Evolutionary conservation across 2,797 vertebrate genomes (phyloP), one percentile per base, ranked within the genome.

Genomic region (Benthosema pterotum): DNA sequence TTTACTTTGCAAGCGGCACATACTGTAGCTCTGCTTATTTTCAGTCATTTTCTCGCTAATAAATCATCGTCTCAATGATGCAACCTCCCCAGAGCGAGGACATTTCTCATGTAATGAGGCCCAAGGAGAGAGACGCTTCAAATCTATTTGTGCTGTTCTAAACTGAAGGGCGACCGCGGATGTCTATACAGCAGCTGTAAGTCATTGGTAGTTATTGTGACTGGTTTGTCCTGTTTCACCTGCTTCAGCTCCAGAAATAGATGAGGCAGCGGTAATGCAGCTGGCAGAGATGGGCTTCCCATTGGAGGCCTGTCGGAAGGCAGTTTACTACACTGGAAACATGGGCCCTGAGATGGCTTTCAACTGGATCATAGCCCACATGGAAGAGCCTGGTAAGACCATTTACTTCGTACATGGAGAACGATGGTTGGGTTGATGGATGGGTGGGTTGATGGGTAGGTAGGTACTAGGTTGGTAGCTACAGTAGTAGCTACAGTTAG

Each of bases 281-380:
- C 92, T 99, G 90, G 97, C 97, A 1, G 98, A 99, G 90, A 99
- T 99, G 98, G 98, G 98, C 13, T 99, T 99, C 72, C 98, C 98
- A 2, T 67, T 98, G 66, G 98, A 99, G 88, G 97, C 97, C 0
- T 99, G 98, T 74, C 94, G 97, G 82, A 99, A 99, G 84, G 97
- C 98, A 0, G 97, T 99, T 55, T 99, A 99, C 91, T 99, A 97
- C 60, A 99, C 98, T 5, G 97, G 98, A 74, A 99, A 97, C 84
- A 92, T 99, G 93, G 97, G 97, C 17, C 94, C 97, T 0, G 98
- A 99, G 87, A 94, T 98, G 65, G 98, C 98, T 80, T 99, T 99
- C 90, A 99, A 99, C 93, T 99, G 98, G 98, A 95, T 99, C 85
- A 95, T 99, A 81, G 94, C 96, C 19, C 98, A 99, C 84, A 99